Base-by-base conservation (phyloP, 2,888 invertebrate species). In the Pherbina coryleti region DNA sequence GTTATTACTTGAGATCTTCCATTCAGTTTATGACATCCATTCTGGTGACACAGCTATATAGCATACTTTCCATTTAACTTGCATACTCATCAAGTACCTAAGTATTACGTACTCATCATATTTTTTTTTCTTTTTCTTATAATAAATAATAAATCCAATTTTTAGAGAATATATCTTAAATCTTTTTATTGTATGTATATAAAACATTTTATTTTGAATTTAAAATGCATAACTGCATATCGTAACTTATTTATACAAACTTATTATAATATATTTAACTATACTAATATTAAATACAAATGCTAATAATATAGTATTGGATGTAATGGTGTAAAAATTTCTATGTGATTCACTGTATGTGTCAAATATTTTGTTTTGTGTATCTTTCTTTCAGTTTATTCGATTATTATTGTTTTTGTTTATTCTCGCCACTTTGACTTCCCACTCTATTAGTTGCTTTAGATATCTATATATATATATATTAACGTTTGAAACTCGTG, bases 271-370 rank as follows among this genome's bases (percentile, higher is more conserved):
- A 67, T 37, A 44, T 67, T 17, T 44, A 19, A 44, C 19, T 11
- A 67, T 67, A 19, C 17, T 8, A 49, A 69, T 22, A 69, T 49
- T 69, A 51, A 51, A 22, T 69, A 69, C 31, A 31, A 64, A 34
- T 64, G 76, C 67, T 74, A 67, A 78, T 80, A 79, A 70, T 76
- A 78, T 78, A 84, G 84, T 87, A 87, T 87, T 87, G 88, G 87
- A 87, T 87, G 87, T 88, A 83, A 84, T 88, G 87, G 82, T 87
- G 87, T 87, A 84, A 79, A 86, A 86, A 86, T 85, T 86, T 87
- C 84, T 85, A 86, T 87, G 87, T 87, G 86, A 87, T 87, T 88
- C 87, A 87, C 87, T 88, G 88, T 88, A 86, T 88, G 86, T 87
- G 86, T 81, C 76, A 79, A 80, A 75, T 76, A 71, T 57, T 62